Evolutionary conservation across 2,888 invertebrate genomes (phyloP), one percentile per base, ranked within the genome.

Genomic region (Aethes cnicana): DNA sequence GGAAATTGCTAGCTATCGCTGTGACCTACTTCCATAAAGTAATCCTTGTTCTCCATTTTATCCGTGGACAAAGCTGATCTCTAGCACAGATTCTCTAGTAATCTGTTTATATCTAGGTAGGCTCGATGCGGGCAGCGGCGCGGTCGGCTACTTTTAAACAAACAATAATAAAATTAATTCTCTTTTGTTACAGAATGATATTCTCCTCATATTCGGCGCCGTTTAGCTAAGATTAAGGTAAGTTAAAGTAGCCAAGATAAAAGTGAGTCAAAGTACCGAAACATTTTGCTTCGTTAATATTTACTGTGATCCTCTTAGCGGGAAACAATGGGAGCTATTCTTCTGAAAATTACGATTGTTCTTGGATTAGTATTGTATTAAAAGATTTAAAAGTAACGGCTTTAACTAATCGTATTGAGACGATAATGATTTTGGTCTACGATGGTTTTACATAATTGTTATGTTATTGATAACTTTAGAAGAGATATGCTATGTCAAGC

Each of bases 161-260:
- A 44, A 44, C 37, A 32, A 25, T 50, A 16, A 35, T 28, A 37
- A 44, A 37, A 23, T 50, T 32, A 12, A 37, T 26, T 68, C 61
- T 55, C 42, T 59, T 68, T 84, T 86, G 82, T 87, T 84, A 25
- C 86, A 88, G 88, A 82, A 88, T 88, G 88, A 74, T 84, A 81
- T 74, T 78, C 80, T 84, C 83, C 78, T 86, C 87, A 81, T 81
- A 79, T 69, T 73, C 77, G 74, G 77, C 87, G 75, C 85, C 87
- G 68, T 84, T 86, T 72, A 87, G 86, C 81, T 87, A 74, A 85
- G 69, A 72, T 77, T 77, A 73, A 79, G 81, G 87, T 87, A 72
- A 77, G 77, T 54, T 18, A 18, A 32, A 37, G 36, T 44, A 39
- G 86, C 81, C 87, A 74, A 85, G 69, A 72, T 77, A 77, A 73